These are phyloP conservation scores for Proisotoma minuta DNA, from an alignment of 2,888 invertebrate species.

Conservation along the genomic window DNA sequence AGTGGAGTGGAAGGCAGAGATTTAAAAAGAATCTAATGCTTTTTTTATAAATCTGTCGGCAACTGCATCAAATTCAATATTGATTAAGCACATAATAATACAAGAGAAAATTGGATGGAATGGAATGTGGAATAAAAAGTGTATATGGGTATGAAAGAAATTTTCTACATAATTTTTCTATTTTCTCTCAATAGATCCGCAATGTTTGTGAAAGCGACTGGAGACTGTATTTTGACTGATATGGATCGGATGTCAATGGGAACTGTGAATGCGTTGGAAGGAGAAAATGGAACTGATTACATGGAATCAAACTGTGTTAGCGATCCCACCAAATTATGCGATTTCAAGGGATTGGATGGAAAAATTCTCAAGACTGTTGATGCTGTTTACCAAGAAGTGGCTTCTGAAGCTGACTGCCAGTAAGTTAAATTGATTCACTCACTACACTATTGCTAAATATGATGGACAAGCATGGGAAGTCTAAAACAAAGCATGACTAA, in stretches of 20 bases:
- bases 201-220: constrained; percentile 79
- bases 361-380: constrained; percentile 89
- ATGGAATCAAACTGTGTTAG: constrained; percentile 90
- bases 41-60: no score
- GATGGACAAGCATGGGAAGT: background rate
- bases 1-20: no score
- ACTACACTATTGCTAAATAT: background rate
- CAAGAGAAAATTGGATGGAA: no score
- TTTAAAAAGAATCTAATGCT: no score
- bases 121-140: no score
- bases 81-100: no score
- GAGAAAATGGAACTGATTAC: constrained; percentile 64
- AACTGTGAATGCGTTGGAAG: constrained; percentile 68
- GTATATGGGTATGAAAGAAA: background rate
- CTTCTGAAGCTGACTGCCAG: constrained; percentile 47
- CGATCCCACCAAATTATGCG: constrained; percentile 88
- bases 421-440: constrained; percentile 29
- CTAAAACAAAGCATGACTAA: background rate
- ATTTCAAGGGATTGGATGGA: constrained; percentile 72
- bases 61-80: no score
- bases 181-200: constrained; percentile 66
- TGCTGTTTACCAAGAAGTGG: constrained; percentile 62
- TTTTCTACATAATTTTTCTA: background rate
- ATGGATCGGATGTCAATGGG: constrained; percentile 88
- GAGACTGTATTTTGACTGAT: constrained; percentile 79